Evolutionary conservation across 2,113 vertebrate genomes (phyloP).

Genomic region (Salvelinus alpinus): DNA sequence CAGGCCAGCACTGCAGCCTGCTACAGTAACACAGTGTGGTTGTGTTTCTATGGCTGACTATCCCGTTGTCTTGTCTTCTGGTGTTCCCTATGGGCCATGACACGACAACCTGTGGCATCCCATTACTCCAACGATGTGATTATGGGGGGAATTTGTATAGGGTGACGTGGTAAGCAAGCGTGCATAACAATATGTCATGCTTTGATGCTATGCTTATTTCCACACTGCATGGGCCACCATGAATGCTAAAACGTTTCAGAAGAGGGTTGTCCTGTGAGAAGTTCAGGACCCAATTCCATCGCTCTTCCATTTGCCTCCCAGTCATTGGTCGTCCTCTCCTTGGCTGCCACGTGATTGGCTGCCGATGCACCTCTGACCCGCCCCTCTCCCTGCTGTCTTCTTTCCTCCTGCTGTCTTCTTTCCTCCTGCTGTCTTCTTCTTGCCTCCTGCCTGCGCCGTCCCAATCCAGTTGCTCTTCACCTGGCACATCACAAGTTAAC

Average conservation of each 20-base stretch:
- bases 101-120: conserved; percentile 38
- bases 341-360: conserved; percentile 12
- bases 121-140: conserved; percentile 38
- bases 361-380: background rate
- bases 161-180: conserved; percentile 64
- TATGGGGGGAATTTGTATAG: conserved; percentile 60
- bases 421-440: background rate
- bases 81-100: conserved; percentile 9
- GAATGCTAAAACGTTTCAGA: background rate
- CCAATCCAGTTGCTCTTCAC: background rate
- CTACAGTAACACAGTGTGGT: background rate
- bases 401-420: background rate
- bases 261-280: background rate
- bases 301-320: background rate
- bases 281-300: background rate
- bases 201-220: conserved; percentile 33
- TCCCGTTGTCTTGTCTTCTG: conserved; percentile 10
- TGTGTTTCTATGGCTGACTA: background rate
- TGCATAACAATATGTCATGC: conserved; percentile 23
- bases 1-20: conserved; percentile 7
- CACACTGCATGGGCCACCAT: conserved; percentile 25
- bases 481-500: background rate
- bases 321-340: conserved; percentile 10
- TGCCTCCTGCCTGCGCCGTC: background rate
- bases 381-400: background rate